These are phyloP conservation scores for Cyrtonyx montezumae DNA, from an alignment of 2,113 vertebrate genomes.

Conservation along the genomic window DNA sequence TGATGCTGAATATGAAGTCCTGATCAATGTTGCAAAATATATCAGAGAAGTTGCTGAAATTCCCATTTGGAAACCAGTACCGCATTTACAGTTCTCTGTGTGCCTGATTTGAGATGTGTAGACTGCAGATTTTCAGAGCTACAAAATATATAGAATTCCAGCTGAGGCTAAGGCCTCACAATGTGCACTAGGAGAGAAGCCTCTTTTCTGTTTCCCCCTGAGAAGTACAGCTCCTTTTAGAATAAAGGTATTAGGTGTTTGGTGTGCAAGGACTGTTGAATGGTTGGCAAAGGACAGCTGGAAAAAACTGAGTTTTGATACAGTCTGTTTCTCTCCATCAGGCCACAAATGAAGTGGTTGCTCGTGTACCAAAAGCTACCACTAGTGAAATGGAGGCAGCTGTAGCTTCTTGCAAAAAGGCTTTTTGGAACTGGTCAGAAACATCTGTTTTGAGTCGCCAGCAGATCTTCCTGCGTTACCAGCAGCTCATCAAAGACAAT, in stretches of 20 bases:
- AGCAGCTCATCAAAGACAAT: conserved; percentile 97
- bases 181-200: not conserved
- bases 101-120: not conserved
- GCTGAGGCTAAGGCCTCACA: not conserved
- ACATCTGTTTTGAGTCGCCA: conserved; percentile 92
- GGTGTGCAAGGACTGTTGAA: not conserved
- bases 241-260: not conserved
- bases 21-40: not conserved
- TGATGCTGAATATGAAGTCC: not conserved
- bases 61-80: not conserved
- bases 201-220: not conserved
- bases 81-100: not conserved
- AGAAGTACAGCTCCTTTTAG: not conserved
- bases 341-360: conserved; percentile 94
- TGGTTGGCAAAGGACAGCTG: not conserved
- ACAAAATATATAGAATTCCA: not conserved
- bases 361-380: conserved; percentile 90
- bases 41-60: not conserved
- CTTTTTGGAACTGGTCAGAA: conserved; percentile 89
- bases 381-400: conserved; percentile 93
- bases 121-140: not conserved
- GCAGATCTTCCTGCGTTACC: conserved; percentile 94
- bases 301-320: not conserved
- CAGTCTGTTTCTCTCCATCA: conserved; percentile 57
- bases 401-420: conserved; percentile 86